phyloP scores from a whole-genome alignment of 1,140 invertebrate species.

The Leptonema lineaticorne region DNA sequence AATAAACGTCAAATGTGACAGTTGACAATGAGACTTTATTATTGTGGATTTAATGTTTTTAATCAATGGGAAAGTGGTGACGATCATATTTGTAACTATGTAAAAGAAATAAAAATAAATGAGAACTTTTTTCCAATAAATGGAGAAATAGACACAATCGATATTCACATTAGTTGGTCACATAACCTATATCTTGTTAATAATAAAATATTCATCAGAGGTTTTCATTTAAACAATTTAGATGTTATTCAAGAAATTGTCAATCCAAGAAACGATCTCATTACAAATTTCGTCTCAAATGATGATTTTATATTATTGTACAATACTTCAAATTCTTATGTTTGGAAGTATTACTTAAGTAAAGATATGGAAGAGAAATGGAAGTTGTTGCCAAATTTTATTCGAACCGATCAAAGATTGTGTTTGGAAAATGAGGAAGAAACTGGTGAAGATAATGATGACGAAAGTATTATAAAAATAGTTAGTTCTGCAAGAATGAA shows the following conservation, averaged over 20 bases:
- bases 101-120: background rate
- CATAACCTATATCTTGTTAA: conserved; percentile 31
- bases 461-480: conserved; percentile 47
- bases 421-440: background rate
- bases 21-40: conserved; percentile 8
- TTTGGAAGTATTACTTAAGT: conserved; percentile 38
- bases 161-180: conserved; percentile 31
- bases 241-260: conserved; percentile 13
- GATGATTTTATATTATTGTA: conserved; percentile 37
- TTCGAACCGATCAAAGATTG: conserved; percentile 18
- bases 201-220: conserved; percentile 32
- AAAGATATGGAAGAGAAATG: conserved; percentile 31
- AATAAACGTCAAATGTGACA: conserved; percentile 4
- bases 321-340: conserved; percentile 26
- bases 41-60: conserved; percentile 35
- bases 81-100: conserved; percentile 18
- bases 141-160: conserved; percentile 17
- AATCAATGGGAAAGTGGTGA: conserved; percentile 31
- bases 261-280: conserved; percentile 1
- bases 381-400: conserved; percentile 32
- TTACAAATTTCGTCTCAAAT: conserved; percentile 29
- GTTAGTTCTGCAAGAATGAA: conserved; percentile 50
- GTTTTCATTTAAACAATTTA: conserved; percentile 23
- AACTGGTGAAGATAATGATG: background rate
- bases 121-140: background rate